Evolutionary conservation across 2,113 vertebrate genomes (phyloP), one percentile per base, ranked within the genome.

Genomic region (Ammodytes dubius): DNA sequence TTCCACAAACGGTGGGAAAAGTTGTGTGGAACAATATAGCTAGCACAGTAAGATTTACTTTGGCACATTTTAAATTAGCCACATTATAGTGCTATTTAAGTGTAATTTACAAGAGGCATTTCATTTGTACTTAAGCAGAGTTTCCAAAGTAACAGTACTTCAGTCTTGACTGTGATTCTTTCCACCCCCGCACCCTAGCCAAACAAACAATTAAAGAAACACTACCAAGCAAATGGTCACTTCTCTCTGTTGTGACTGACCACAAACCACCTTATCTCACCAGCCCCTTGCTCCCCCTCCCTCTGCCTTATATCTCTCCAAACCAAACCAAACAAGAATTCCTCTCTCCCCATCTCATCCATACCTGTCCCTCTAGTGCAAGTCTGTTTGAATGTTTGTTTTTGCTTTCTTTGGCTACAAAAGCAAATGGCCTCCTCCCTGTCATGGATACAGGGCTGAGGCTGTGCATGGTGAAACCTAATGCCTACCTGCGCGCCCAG

Each of bases 141-240:
- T 39, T 42, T 50, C 0, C 47, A 59, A 67, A 39, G 39, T n/a
- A 54, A 52, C 70, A 57, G 13, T 14, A 3, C 66, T 63, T 12
- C 35, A 57, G 5, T 66, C 27, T 19, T 80, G 61, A 70, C 19
- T 73, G 47, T 61, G 61, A 56, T 57, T n/a, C 43, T 58, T 75
- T 42, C 59, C 47, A 46, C 64, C 63, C 68, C 40, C 2, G 12
- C 47, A 45, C 53, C 73, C 40, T 2, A 6, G 85, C 90, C 82
- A 95, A 93, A 90, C 68, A 79, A 94, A 90, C n/a, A 95, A 90
- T 86, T 73, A 92, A 91, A 93, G 90, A 93, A 92, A 73, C 80
- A 14, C 61, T 9, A 13, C 85, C 92, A 90, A 88, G 83, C 87
- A 90, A 90, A 93, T 92, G 90, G 90, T 90, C 85, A 86, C 61